Conservation (phyloP, 2,888 invertebrate genomes). For the Hypselothyrea guttata region DNA sequence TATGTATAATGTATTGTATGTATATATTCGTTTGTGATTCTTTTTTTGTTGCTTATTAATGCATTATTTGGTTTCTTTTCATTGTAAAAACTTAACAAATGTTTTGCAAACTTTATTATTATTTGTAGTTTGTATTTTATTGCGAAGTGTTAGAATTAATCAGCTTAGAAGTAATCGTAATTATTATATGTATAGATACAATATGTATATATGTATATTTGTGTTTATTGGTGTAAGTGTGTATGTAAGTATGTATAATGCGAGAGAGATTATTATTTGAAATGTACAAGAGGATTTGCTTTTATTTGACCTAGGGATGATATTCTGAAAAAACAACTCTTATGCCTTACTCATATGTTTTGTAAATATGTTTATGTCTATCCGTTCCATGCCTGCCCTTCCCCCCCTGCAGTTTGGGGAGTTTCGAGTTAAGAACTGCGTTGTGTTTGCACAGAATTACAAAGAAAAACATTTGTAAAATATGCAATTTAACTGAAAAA, state of each 20-base stretch:
- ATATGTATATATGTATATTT: constrained; percentile 23
- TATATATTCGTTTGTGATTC: constrained; percentile 5
- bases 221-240: neutral
- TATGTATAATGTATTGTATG: constrained; percentile 8
- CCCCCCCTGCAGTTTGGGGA: neutral
- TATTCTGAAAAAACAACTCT: constrained; percentile 35
- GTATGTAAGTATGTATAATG: constrained; percentile 42
- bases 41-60: constrained; percentile 50
- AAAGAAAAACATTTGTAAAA: constrained; percentile 34
- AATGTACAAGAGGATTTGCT: constrained; percentile 61
- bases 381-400: constrained; percentile 4
- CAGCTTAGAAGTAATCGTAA: constrained; percentile 43
- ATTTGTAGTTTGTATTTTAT: constrained; percentile 36
- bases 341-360: constrained; percentile 15
- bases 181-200: constrained; percentile 46
- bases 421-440: constrained; percentile 14
- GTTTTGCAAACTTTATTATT: constrained; percentile 66
- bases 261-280: constrained; percentile 51
- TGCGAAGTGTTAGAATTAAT: constrained; percentile 57
- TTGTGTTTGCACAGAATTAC: constrained; percentile 28
- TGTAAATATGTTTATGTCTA: constrained; percentile 24
- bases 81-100: constrained; percentile 78
- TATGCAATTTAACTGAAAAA: constrained; percentile 36
- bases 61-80: constrained; percentile 32
- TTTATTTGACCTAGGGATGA: constrained; percentile 50